Evolutionary conservation across 92 coral and sea anemone species (phyloP).

Genomic region (Umimayanthus chanpuru): DNA sequence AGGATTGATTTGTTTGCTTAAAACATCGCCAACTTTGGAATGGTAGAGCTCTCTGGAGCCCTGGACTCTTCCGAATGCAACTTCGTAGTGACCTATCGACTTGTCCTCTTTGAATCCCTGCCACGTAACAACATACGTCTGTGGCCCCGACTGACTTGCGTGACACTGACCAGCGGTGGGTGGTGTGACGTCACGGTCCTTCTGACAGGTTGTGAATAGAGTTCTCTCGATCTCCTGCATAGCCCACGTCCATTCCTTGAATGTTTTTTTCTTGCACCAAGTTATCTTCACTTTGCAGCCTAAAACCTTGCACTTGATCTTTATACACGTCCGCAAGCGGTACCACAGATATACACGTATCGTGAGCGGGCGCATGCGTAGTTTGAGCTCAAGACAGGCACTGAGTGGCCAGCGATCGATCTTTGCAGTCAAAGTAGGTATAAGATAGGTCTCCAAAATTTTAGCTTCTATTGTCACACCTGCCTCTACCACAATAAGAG

Average conservation of each 20-base stretch:
- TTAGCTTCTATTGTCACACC: constrained; percentile 90
- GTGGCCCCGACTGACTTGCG: constrained; percentile 86
- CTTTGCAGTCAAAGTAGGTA: constrained; percentile 85
- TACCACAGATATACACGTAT: constrained; percentile 95
- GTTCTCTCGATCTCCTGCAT: constrained; percentile 76
- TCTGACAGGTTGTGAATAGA: constrained; percentile 71
- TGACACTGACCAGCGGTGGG: constrained; percentile 77
- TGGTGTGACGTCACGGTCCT: constrained; percentile 81
- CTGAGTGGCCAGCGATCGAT: constrained; percentile 90
- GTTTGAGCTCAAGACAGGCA: constrained; percentile 86
- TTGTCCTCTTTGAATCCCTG: constrained; percentile 88
- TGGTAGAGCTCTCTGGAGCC: constrained; percentile 88
- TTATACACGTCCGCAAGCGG: constrained; percentile 75
- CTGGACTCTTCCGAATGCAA: constrained; percentile 78
- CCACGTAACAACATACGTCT: constrained; percentile 89
- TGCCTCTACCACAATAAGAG: constrained; percentile 73
- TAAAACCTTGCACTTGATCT: constrained; percentile 64
- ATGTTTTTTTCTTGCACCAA: constrained; percentile 81
- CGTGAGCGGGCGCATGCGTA: constrained; percentile 88
- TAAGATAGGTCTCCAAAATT: constrained; percentile 78
- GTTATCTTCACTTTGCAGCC: constrained; percentile 59
- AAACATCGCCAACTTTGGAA: constrained; percentile 67
- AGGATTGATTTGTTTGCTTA: constrained; percentile 68
- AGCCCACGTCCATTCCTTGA: constrained; percentile 97
- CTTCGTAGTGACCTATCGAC: constrained; percentile 70